Conservation (phyloP, 2,113 vertebrate species). For the Psilopogon haemacephalus region DNA sequence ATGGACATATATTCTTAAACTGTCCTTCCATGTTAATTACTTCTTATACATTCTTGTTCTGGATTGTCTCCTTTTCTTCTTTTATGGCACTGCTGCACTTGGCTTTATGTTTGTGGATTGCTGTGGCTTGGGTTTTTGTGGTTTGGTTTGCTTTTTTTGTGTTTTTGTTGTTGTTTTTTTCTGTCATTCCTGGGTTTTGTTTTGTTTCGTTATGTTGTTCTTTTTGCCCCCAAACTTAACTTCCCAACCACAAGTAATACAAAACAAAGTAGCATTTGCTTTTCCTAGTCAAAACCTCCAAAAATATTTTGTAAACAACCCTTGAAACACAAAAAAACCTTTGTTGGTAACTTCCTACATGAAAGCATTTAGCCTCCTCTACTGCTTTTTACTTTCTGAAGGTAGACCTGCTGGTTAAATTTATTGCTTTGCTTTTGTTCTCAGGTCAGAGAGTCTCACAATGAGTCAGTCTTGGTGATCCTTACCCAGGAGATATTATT, state of each 20-base stretch:
- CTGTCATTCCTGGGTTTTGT: neutral
- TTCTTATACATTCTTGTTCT: neutral
- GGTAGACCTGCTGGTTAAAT: neutral
- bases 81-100: neutral
- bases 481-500: neutral
- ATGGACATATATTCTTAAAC: neutral
- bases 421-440: neutral
- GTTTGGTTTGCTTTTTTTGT: no score
- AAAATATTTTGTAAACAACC: neutral
- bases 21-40: neutral
- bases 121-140: neutral
- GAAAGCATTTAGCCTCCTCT: neutral
- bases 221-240: neutral
- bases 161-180: neutral
- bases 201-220: neutral
- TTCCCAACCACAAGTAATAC: neutral
- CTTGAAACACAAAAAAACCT: neutral
- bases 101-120: neutral
- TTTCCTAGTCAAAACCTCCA: neutral
- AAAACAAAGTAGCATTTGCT: neutral
- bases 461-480: neutral
- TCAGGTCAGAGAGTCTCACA: neutral
- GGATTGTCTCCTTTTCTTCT: neutral
- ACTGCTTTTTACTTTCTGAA: neutral
- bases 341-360: neutral